Conservation (phyloP, 2,888 invertebrate species). For the Calameuta idolon region DNA sequence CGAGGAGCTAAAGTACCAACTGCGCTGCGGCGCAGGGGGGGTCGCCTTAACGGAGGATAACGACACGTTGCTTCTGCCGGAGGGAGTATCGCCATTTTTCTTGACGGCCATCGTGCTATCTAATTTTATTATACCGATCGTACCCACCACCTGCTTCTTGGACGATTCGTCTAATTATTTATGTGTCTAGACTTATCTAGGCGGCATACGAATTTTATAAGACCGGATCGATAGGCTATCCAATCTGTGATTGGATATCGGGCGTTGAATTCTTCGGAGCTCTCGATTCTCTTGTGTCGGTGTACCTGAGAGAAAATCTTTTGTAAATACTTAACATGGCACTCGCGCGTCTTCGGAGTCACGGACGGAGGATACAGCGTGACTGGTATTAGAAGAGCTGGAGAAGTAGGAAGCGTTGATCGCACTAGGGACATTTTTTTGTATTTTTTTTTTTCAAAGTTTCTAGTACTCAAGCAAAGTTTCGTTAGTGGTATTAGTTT, state of each 20-base stretch:
- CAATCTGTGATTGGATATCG: not conserved
- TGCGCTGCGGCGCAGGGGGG: not conserved
- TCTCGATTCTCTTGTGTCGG: not conserved
- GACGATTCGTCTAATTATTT: not conserved
- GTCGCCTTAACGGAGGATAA: not conserved
- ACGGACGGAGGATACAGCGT: not conserved
- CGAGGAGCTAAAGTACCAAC: not conserved
- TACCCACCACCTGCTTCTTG: not conserved
- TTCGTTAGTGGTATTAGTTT: not conserved
- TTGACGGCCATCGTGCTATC: not conserved
- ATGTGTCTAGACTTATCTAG: not conserved
- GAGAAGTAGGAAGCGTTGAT: not conserved
- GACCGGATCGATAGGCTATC: not conserved
- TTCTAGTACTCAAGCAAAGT: not conserved
- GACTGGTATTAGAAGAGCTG: not conserved
- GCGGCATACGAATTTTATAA: not conserved
- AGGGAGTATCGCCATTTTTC: not conserved
- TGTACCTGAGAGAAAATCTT: conserved; percentile 3
- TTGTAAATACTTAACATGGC: conserved; percentile 10
- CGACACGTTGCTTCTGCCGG: not conserved
- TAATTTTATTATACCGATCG: not conserved
- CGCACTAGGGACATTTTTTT: not conserved
- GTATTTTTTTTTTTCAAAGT: not conserved
- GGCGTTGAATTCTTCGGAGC: not conserved
- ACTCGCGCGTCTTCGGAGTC: conserved; percentile 6